Conservation (phyloP, 2,797 vertebrate species). For the Neosalanx taihuensis region DNA sequence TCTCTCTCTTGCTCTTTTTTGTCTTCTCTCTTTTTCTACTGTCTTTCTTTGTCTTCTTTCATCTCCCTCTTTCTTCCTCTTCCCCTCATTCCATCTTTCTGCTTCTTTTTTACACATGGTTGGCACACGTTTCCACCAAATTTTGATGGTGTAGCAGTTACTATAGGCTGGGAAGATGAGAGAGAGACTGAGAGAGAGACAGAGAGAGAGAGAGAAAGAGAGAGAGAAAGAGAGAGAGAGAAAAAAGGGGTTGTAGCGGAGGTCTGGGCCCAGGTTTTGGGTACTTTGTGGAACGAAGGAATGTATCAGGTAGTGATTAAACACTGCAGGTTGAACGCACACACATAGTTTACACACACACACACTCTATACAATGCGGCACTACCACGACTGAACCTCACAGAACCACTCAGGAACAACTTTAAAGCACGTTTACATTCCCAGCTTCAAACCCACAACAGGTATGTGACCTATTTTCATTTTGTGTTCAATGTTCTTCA, state of each 20-base stretch:
- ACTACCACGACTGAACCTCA: constrained; percentile 15
- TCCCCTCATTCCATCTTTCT: constrained; percentile 21
- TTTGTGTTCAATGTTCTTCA: constrained; percentile 6
- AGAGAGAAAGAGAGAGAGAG: constrained; percentile 35
- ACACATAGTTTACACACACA: constrained; percentile 7
- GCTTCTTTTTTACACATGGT: constrained; percentile 22
- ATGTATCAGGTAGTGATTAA: constrained; percentile 60
- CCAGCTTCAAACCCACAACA: constrained; percentile 34
- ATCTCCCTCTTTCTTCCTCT: background rate
- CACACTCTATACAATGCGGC: constrained; percentile 11
- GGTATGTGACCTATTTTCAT: constrained; percentile 48
- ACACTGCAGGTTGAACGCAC: constrained; percentile 35
- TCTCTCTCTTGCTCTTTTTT: background rate
- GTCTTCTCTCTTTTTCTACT: background rate
- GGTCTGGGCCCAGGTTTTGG: constrained; percentile 53
- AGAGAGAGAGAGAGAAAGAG: constrained; percentile 27
- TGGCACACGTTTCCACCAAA: constrained; percentile 44
- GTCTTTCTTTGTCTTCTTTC: background rate
- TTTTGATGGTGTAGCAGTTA: constrained; percentile 27
- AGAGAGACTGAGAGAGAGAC: constrained; percentile 14
- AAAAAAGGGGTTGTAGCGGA: constrained; percentile 43
- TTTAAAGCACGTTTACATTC: constrained; percentile 8
- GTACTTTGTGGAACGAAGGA: constrained; percentile 56
- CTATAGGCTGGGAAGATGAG: constrained; percentile 17
- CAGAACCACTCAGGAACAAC: constrained; percentile 36